Conservation (phyloP, 2,113 vertebrate species). For the Trachemys scripta region DNA sequence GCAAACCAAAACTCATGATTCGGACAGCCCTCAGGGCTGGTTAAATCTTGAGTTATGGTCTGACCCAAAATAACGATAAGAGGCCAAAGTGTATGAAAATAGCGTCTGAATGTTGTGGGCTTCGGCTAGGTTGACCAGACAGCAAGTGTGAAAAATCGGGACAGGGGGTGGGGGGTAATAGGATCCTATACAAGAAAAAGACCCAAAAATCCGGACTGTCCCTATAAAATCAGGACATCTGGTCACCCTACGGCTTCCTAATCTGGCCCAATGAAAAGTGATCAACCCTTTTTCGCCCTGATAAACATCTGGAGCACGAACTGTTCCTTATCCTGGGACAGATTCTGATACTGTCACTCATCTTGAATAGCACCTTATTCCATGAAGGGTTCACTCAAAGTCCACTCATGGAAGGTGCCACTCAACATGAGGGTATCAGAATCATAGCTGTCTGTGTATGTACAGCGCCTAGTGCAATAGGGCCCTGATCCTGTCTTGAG, state of each 20-base stretch:
- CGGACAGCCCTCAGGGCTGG: not conserved
- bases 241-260: not conserved
- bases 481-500: not conserved
- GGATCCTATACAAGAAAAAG: no score
- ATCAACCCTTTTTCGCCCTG: not conserved
- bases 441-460: not conserved
- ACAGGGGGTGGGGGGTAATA: no score
- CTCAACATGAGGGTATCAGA: not conserved
- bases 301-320: not conserved
- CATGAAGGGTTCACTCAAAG: not conserved
- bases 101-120: not conserved
- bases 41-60: not conserved
- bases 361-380: not conserved
- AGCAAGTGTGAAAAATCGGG: no score
- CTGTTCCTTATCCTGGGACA: not conserved
- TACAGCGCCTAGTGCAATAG: not conserved
- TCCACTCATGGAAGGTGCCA: rapidly evolving
- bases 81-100: not conserved
- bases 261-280: not conserved
- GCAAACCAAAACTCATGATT: not conserved
- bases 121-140: no score
- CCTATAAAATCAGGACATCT: no score
- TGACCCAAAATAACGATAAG: conserved; percentile 8
- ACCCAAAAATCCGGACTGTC: no score
- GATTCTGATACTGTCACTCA: not conserved